Evolutionary conservation across 1,140 invertebrate species (phyloP), one percentile per base, ranked within the genome.

Genomic region (Aradophagus sp.): DNA sequence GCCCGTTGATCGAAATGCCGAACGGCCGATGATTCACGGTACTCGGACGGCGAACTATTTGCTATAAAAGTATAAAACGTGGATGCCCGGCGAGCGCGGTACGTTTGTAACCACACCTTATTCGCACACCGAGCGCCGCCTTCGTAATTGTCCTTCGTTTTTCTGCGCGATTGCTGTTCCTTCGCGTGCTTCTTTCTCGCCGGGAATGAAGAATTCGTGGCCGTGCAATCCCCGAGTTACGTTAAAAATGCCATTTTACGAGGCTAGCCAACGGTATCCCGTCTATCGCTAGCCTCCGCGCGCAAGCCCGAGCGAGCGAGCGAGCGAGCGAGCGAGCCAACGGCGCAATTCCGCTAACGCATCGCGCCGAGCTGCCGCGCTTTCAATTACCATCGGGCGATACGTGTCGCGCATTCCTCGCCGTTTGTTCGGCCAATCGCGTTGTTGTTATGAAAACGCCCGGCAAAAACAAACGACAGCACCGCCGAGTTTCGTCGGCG

Each of bases 161-260:
- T 73, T 63, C 59, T 67, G 38, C 34, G 68, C 65, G 56, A 63
- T 67, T 61, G 58, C 56, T 63, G 69, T 72, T 74, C 69, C 74
- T 76, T 73, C 62, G 65, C 69, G 55, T 77, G 70, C 70, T 77
- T 75, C 73, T 71, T 75, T 71, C 58, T 77, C 67, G 50, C 63
- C 65, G 70, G 62, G 61, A 34, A 74, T 63, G 61, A 73, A 70
- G 71, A 62, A 74, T 62, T 68, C 59, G 69, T 69, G 67, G 72
- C 71, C 74, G 62, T 67, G 69, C 61, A 67, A 73, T 73, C 76
- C 73, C 75, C 73, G 45, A 78, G 71, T 61, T 72, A 78, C 76
- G 76, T 74, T 75, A 80, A 80, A 80, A 81, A 81, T 81, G 78
- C 69, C 71, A 73, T 77, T 74, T 74, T 76, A 77, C 74, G 75